Percentiles rank a stretch among this genome's conserved stretches.
Conservation (phyloP, 2,113 vertebrate species). For the Anoplopoma fimbria region DNA sequence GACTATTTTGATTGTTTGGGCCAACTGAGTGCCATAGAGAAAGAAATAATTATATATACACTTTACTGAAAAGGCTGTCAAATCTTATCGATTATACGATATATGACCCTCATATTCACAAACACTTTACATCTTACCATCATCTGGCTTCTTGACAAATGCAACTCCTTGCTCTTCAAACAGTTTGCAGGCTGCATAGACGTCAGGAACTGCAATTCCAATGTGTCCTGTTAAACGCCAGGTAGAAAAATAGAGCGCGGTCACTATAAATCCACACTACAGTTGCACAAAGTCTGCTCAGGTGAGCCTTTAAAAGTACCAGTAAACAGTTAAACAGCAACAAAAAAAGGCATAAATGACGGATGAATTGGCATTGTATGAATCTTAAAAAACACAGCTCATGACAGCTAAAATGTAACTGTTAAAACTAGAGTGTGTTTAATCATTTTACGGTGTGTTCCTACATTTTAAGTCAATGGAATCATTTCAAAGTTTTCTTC, state of each 20-base stretch:
- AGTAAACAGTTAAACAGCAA: background rate
- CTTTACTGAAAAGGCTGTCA: too few relatives aligned
- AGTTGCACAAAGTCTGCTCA: background rate
- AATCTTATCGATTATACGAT: too few relatives aligned
- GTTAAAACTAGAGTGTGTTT: background rate
- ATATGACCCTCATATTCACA: background rate
- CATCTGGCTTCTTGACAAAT: slow-evolving; percentile 97
- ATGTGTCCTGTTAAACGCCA: slow-evolving; percentile 89
- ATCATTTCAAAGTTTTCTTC: background rate
- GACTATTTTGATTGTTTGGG: background rate
- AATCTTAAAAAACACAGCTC: background rate
- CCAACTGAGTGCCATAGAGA: background rate
- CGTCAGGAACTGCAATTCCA: slow-evolving; percentile 96
- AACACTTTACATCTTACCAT: slow-evolving; percentile 83
- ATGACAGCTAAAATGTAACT: background rate
- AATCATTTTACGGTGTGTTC: background rate
- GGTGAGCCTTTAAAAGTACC: background rate
- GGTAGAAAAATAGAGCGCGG: background rate
- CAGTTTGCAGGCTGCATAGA: slow-evolving; percentile 91
- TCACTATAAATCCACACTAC: background rate
- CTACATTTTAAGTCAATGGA: background rate
- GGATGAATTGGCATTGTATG: background rate
- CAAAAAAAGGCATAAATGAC: background rate
- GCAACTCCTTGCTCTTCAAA: slow-evolving; percentile 95
- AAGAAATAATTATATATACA: too few relatives aligned